Percentiles rank a stretch among this genome's conserved stretches.
Evolutionary conservation across 2,113 vertebrate genomes (phyloP).

Genomic region (Bubo bubo): DNA sequence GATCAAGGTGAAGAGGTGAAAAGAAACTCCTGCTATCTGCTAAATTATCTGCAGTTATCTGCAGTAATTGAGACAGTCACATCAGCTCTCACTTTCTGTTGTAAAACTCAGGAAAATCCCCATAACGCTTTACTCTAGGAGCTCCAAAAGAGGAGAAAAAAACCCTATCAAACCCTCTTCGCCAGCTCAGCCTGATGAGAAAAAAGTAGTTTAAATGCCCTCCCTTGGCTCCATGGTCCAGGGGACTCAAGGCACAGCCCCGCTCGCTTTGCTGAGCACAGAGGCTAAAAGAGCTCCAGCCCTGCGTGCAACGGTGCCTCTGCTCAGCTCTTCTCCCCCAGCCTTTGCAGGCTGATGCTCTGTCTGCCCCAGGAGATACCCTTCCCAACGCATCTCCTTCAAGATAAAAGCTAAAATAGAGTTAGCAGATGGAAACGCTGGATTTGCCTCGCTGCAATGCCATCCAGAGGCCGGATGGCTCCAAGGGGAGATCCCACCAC

Average conservation of each 20-base stretch:
- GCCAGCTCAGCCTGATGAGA: background rate
- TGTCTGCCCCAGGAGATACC: background rate
- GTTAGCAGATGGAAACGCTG: background rate
- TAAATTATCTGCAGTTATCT: background rate
- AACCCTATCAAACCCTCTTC: background rate
- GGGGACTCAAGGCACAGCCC: background rate
- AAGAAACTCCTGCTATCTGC: background rate
- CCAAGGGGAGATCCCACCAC: background rate
- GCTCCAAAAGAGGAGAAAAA: background rate
- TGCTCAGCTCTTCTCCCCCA: background rate
- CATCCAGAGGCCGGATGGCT: background rate
- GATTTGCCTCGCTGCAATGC: background rate
- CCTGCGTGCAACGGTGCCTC: background rate
- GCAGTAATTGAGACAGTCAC: background rate
- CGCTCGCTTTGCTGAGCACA: fast-evolving
- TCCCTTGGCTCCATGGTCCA: background rate
- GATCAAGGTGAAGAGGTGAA: background rate
- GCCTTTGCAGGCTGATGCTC: background rate
- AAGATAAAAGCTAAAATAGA: background rate
- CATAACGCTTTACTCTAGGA: background rate
- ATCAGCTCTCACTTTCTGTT: background rate
- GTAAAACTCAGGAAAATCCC: background rate
- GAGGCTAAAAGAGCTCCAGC: background rate
- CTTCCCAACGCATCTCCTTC: background rate
- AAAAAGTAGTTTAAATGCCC: background rate